phyloP scores from a whole-genome alignment of 2,797 vertebrate genomes.

The Sus cebifrons region DNA sequence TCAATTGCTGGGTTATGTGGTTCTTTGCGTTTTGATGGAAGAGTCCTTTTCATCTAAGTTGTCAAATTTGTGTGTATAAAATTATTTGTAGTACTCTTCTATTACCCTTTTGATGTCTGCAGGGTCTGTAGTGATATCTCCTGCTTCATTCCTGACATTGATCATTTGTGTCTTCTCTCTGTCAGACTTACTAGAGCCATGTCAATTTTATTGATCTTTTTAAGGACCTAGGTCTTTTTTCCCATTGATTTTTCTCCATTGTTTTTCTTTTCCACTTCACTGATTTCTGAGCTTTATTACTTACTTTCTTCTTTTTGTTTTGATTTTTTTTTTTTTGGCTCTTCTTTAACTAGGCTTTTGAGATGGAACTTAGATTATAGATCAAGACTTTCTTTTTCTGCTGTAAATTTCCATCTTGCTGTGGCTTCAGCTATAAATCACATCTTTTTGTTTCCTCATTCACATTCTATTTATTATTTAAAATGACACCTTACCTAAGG shows the following conservation, averaged over 20 bases:
- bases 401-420: background rate
- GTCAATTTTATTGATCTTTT: background rate
- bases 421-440: background rate
- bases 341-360: background rate
- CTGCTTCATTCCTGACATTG: background rate
- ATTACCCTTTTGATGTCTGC: background rate
- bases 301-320: background rate
- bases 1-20: background rate
- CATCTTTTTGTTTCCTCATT: background rate
- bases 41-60: background rate
- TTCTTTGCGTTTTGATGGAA: background rate
- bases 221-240: background rate
- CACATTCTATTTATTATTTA: background rate
- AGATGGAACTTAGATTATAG: background rate
- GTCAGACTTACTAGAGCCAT: background rate
- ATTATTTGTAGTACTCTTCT: background rate
- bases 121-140: background rate
- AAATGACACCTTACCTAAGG: background rate
- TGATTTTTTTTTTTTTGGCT: background rate
- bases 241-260: background rate
- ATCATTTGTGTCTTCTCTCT: background rate
- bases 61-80: background rate
- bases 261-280: background rate
- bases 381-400: background rate
- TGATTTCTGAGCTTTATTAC: background rate